These are phyloP conservation scores for Nycticebus coucang DNA, from an alignment of 2,113 vertebrate species.

Conservation along the genomic window DNA sequence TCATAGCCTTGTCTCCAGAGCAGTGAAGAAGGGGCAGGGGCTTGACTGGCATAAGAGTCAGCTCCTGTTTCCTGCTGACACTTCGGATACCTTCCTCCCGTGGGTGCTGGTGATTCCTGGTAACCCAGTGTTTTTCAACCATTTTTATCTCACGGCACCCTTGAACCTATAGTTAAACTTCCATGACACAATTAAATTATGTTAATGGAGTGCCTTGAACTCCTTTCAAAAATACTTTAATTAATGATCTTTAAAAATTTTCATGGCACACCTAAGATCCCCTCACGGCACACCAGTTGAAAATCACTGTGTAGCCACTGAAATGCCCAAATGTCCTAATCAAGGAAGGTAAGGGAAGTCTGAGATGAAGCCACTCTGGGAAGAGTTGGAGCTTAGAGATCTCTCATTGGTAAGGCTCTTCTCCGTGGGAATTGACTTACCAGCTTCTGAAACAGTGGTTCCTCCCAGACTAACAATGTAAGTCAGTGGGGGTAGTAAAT, in stretches of 20 bases:
- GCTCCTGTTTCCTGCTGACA: not conserved
- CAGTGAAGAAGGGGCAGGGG: not conserved
- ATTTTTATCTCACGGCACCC: no score
- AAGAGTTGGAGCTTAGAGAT: not conserved
- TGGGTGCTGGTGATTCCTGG: not conserved
- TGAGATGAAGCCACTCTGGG: not conserved
- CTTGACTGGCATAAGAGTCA: not conserved
- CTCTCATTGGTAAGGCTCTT: not conserved
- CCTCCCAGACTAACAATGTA: not conserved
- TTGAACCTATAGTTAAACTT: no score
- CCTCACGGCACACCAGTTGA: no score
- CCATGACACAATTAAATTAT: no score
- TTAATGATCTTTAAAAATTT: no score
- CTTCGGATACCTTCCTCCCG: not conserved
- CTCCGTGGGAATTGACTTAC: not conserved
- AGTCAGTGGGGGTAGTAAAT: not conserved
- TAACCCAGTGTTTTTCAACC: no score
- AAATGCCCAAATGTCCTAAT: not conserved
- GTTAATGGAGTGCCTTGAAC: no score
- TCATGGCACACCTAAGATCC: no score
- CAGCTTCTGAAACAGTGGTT: constrained; percentile 17
- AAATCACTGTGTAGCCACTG: no score
- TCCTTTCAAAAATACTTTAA: no score
- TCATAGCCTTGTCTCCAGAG: not conserved
- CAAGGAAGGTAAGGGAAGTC: not conserved